Evolutionary conservation across 2,888 invertebrate species (phyloP).

Genomic region (Cyclophora punctaria): DNA sequence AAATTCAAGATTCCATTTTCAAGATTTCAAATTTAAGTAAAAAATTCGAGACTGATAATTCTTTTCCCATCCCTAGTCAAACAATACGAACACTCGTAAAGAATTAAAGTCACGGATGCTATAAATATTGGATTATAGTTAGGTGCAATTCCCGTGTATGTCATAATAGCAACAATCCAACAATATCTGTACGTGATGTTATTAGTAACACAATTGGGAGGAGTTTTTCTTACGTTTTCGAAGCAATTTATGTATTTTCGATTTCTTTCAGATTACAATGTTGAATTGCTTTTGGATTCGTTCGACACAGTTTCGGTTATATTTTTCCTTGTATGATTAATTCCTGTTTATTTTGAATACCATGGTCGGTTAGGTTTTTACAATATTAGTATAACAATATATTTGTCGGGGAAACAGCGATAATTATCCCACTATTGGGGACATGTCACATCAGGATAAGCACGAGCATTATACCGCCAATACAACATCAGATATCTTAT

Average conservation of each 20-base stretch:
- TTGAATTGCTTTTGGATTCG: slow-evolving; percentile 55
- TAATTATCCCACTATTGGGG: too few relatives aligned
- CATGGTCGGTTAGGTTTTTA: too few relatives aligned
- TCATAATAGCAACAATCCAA: slow-evolving; percentile 69
- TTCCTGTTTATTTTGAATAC: too few relatives aligned
- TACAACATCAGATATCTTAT: too few relatives aligned
- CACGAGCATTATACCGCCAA: too few relatives aligned
- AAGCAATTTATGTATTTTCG: slow-evolving; percentile 27
- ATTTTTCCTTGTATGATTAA: slow-evolving; percentile 1
- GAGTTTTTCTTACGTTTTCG: too few relatives aligned
- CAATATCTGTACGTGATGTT: slow-evolving; percentile 73
- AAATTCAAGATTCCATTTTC: too few relatives aligned
- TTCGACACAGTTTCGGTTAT: slow-evolving; percentile 42
- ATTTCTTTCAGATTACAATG: slow-evolving; percentile 65
- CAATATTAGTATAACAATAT: too few relatives aligned
- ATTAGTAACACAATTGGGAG: slow-evolving; percentile 36
- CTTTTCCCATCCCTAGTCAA: slow-evolving; percentile 13
- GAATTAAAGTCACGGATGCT: slow-evolving; percentile 57
- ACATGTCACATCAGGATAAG: too few relatives aligned
- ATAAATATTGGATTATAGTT: slow-evolving; percentile 73
- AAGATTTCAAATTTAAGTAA: too few relatives aligned
- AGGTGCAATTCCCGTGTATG: slow-evolving; percentile 69
- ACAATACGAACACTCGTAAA: slow-evolving; percentile 23
- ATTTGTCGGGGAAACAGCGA: too few relatives aligned
- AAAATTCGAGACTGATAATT: too few relatives aligned